A percentile compares a stretch with the other conserved stretches of the same genome.
phyloP scores from a whole-genome alignment of 2,797 vertebrate species.

The Philypnodon macrostomus region DNA sequence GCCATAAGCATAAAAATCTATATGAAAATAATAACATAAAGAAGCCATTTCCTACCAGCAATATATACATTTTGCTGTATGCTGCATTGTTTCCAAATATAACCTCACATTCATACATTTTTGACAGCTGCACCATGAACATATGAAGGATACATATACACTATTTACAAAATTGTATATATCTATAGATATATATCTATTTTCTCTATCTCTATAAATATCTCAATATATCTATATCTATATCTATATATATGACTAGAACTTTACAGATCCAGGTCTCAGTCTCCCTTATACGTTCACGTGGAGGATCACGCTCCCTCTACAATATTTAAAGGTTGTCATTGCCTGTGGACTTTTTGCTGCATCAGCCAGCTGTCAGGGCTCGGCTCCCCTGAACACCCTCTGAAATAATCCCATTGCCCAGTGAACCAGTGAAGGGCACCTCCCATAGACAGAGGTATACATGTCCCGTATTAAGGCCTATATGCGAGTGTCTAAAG shows the following conservation, averaged over 20 bases:
- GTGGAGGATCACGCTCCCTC: slow-evolving; percentile 8
- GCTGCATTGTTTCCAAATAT: neutral
- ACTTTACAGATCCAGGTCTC: neutral
- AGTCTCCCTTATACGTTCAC: neutral
- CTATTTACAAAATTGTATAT: no score
- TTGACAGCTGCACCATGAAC: neutral
- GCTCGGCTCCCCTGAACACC: slow-evolving; percentile 5
- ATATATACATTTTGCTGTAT: neutral
- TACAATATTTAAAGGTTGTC: slow-evolving; percentile 15
- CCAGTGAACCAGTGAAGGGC: slow-evolving; percentile 46
- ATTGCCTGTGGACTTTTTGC: slow-evolving; percentile 25
- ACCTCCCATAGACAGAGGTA: slow-evolving; percentile 15
- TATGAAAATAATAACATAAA: no score
- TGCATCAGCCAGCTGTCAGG: slow-evolving; percentile 32
- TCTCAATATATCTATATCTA: no score
- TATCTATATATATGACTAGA: neutral
- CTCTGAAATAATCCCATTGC: slow-evolving; percentile 32
- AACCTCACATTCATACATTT: neutral
- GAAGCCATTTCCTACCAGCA: neutral
- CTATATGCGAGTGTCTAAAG: neutral
- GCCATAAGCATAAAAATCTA: no score
- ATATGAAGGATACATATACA: no score
- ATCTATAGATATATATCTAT: no score
- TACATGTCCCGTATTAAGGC: slow-evolving; percentile 9
- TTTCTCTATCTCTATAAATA: no score